phyloP scores from a whole-genome alignment of 2,888 invertebrate genomes.

The Neoscelio sp. region DNA sequence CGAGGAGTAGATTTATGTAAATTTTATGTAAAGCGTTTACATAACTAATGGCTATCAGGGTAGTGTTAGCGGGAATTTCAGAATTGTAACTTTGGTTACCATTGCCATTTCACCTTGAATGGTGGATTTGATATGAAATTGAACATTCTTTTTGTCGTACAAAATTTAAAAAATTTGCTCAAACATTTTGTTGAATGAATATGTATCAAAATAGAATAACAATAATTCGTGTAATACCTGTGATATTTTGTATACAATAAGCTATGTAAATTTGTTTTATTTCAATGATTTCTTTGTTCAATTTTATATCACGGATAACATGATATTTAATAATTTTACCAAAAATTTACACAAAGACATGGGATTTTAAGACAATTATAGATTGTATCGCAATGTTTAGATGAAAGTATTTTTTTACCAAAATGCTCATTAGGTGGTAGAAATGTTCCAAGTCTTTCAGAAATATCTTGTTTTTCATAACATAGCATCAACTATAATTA shows the following conservation, averaged over 20 bases:
- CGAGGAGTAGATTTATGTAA: too few species aligned
- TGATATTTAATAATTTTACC: too few species aligned
- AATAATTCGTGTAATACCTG: constrained; percentile 34
- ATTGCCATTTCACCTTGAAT: too few species aligned
- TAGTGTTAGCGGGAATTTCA: too few species aligned
- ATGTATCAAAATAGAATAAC: constrained; percentile 8
- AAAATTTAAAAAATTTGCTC: constrained; percentile 9
- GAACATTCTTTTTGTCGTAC: constrained; percentile 5
- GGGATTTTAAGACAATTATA: too few species aligned
- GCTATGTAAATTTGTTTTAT: constrained; percentile 6
- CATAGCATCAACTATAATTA: not conserved
- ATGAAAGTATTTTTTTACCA: constrained; percentile 2
- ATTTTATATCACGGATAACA: constrained; percentile 38
- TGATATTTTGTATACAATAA: constrained; percentile 37
- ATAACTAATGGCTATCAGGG: too few species aligned
- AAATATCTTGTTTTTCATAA: not conserved
- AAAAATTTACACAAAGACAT: too few species aligned
- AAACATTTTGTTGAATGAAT: not conserved
- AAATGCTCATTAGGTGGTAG: not conserved
- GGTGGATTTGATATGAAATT: constrained; percentile 47
- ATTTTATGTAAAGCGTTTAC: not conserved
- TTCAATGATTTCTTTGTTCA: constrained; percentile 6
- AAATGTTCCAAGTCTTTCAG: not conserved
- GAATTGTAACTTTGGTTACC: too few species aligned
- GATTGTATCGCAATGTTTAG: not conserved